Percentiles rank a stretch among this genome's conserved stretches.
Evolutionary conservation across 2,113 vertebrate genomes (phyloP).

Genomic region (Petrocephalus microphthalmus): DNA sequence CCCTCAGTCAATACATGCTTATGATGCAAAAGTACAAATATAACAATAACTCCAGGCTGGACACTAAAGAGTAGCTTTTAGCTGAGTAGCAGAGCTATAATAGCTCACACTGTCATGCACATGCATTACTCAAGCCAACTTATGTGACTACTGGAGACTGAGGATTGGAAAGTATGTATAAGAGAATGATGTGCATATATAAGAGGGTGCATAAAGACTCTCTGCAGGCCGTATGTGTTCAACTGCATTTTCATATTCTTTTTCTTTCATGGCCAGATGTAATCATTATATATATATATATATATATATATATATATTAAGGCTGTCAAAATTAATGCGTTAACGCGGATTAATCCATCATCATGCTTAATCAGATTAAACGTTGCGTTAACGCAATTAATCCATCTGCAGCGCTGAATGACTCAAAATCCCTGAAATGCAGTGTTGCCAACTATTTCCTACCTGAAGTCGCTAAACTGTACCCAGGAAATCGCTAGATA

Average conservation of each 20-base stretch:
- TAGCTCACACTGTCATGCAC: conserved; percentile 25
- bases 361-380: too few relatives aligned
- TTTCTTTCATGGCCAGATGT: neutral
- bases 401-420: too few relatives aligned
- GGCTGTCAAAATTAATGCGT: too few relatives aligned
- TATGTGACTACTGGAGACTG: neutral
- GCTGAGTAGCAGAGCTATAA: conserved; percentile 24
- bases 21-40: conserved; percentile 12
- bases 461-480: too few relatives aligned
- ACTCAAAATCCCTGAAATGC: too few relatives aligned
- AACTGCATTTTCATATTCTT: neutral
- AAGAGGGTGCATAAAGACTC: neutral
- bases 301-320: too few relatives aligned
- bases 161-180: neutral
- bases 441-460: too few relatives aligned
- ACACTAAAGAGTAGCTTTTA: conserved; percentile 16
- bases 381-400: too few relatives aligned
- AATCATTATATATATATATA: neutral
- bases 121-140: conserved; percentile 15
- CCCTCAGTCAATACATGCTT: conserved; percentile 38
- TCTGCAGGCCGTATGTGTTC: neutral
- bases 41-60: conserved; percentile 31
- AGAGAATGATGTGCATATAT: neutral
- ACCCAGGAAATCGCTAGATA: too few relatives aligned
- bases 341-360: too few relatives aligned